A percentile compares a stretch with the other conserved stretches of the same genome.
Evolutionary conservation across 2,113 vertebrate genomes (phyloP).

Genomic region (Thryonomys swinderianus): DNA sequence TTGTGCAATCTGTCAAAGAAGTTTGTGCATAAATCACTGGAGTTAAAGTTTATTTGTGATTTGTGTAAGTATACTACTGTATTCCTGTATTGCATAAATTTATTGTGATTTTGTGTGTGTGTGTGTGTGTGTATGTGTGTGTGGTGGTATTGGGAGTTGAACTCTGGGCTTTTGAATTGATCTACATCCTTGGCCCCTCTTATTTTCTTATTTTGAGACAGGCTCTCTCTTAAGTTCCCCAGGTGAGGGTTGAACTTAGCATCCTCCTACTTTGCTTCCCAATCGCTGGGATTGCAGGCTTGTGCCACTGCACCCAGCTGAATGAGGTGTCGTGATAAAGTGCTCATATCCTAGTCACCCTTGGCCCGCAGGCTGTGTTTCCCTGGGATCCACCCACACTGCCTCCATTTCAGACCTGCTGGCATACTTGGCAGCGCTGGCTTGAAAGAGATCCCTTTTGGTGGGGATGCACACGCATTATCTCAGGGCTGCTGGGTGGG

Average conservation of each 20-base stretch:
- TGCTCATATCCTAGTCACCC: neutral
- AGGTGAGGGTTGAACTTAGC: neutral
- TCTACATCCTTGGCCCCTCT: neutral
- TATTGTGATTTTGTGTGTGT: neutral
- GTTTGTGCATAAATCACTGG: neutral
- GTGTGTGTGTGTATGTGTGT: neutral
- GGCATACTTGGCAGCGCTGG: neutral
- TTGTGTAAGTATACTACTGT: neutral
- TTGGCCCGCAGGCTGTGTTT: neutral
- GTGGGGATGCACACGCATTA: neutral
- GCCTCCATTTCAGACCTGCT: neutral
- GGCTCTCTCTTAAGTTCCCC: neutral
- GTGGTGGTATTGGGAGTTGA: neutral
- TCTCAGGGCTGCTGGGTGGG: neutral
- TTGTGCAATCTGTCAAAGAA: neutral
- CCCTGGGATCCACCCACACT: neutral
- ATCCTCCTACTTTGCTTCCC: neutral
- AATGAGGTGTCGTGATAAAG: neutral
- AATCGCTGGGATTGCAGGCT: neutral
- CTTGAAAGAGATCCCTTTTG: neutral
- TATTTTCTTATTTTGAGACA: neutral
- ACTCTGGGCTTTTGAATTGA: neutral
- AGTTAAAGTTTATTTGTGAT: neutral
- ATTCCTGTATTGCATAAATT: neutral
- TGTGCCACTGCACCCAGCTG: neutral